A percentile compares a stretch with the other conserved stretches of the same genome.
Evolutionary conservation across 2,113 vertebrate genomes (phyloP).

Genomic region (Xyliphius kryptos): DNA sequence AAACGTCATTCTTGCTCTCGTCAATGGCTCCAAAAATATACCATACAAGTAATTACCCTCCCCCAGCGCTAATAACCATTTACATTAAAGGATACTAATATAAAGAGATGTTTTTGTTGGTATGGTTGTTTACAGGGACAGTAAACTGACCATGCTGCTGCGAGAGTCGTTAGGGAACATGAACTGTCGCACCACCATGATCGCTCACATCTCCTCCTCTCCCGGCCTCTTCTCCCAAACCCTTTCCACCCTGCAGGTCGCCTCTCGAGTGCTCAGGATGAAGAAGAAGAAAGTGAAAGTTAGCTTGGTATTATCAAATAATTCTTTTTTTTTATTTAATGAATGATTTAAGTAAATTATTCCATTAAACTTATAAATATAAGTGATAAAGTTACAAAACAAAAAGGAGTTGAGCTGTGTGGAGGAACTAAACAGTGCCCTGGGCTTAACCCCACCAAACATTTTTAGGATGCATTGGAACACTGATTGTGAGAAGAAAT

Average conservation of each 20-base stretch:
- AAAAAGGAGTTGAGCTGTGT: too few species aligned
- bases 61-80: too few species aligned
- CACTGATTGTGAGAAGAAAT: too few species aligned
- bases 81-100: too few species aligned
- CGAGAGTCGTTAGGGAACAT: constrained; percentile 96
- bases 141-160: constrained; percentile 98
- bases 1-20: constrained; percentile 96
- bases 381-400: too few species aligned
- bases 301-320: constrained; percentile 55
- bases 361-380: too few species aligned
- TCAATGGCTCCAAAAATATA: constrained; percentile 98
- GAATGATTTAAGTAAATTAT: too few species aligned
- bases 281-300: constrained; percentile 99
- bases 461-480: too few species aligned
- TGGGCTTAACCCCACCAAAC: too few species aligned
- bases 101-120: too few species aligned
- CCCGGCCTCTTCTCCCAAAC: constrained; percentile 88
- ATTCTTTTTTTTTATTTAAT: too few species aligned
- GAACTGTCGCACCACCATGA: constrained; percentile 99
- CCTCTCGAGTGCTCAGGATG: constrained; percentile 90
- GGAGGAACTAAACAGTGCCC: too few species aligned
- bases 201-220: constrained; percentile 90
- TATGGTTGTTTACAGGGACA: constrained; percentile 78
- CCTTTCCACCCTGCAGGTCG: constrained; percentile 94
- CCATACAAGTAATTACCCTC: constrained; percentile 99